Percentiles rank a stretch among this genome's conserved stretches.
Conservation (phyloP, 2,113 vertebrate species). For the Eptesicus fuscus region DNA sequence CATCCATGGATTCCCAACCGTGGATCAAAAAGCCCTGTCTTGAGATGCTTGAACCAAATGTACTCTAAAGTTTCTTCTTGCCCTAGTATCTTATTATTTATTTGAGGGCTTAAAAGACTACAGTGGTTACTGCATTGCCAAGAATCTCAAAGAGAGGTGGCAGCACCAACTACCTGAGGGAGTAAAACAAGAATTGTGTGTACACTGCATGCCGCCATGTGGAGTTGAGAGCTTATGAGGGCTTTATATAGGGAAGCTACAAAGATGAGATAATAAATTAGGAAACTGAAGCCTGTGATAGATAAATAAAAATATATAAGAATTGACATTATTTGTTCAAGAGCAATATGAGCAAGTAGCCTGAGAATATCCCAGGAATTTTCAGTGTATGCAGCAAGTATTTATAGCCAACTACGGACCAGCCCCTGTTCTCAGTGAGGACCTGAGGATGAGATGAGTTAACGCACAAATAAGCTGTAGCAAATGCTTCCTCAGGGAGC, state of each 20-base stretch:
- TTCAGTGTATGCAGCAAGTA: not conserved
- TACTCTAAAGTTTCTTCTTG: constrained; percentile 9
- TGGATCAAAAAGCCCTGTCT: not conserved
- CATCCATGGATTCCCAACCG: not conserved
- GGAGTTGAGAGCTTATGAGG: not conserved
- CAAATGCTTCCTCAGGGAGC: not conserved
- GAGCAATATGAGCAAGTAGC: not conserved
- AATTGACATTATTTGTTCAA: not conserved
- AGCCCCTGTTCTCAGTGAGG: not conserved
- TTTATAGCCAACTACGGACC: not conserved
- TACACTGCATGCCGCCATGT: not conserved
- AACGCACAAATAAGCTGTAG: not conserved
- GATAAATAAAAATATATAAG: not conserved
- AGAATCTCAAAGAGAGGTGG: not conserved
- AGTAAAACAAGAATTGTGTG: not conserved
- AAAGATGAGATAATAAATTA: not conserved
- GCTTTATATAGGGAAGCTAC: not conserved
- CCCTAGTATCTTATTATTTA: not conserved
- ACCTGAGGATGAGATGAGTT: not conserved
- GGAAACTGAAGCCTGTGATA: not conserved
- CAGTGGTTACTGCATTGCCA: not conserved
- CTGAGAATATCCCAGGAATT: not conserved
- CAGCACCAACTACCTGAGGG: not conserved
- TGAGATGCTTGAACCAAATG: constrained; percentile 1
- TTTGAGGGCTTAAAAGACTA: not conserved